A percentile compares a stretch with the other conserved stretches of the same genome.
These are phyloP conservation scores for Ylistrum balloti DNA, from an alignment of 1,140 invertebrate species.

Conservation along the genomic window DNA sequence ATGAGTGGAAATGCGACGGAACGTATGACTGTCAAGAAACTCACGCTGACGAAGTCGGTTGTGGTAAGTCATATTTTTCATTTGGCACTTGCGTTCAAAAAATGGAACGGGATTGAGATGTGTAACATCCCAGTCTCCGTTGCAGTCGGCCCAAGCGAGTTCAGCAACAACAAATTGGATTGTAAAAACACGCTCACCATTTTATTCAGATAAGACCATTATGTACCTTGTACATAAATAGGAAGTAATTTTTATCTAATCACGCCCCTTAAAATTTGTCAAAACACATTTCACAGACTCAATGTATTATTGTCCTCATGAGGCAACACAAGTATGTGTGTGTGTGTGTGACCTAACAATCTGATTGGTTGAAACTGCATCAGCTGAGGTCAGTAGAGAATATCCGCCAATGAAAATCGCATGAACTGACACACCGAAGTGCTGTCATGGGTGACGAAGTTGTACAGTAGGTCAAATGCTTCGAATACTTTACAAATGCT, in stretches of 20 bases:
- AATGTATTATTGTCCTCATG: constrained; percentile 1
- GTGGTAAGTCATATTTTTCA: not conserved
- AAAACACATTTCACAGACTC: not conserved
- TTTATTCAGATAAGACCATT: not conserved
- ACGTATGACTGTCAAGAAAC: constrained; percentile 8
- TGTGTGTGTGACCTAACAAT: not conserved
- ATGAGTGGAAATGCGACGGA: not conserved
- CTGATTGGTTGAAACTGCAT: constrained; percentile 23
- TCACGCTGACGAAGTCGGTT: not conserved
- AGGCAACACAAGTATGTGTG: not conserved
- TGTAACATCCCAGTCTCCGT: not conserved
- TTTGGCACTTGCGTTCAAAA: not conserved
- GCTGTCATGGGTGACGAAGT: constrained; percentile 37
- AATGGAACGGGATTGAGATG: not conserved
- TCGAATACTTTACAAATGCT: not conserved
- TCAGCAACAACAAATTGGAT: too few relatives aligned
- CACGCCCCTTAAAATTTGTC: not conserved
- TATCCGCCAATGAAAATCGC: constrained; percentile 32
- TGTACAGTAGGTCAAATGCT: constrained; percentile 5
- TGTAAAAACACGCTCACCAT: too few relatives aligned
- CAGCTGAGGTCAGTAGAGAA: constrained; percentile 16
- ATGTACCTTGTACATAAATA: not conserved
- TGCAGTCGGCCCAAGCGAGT: too few relatives aligned
- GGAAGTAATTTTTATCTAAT: not conserved
- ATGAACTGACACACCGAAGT: not conserved